Evolutionary conservation across 2,888 invertebrate species (phyloP), one percentile per base, ranked within the genome.

Genomic region (Dyspetes luteomarginatus): DNA sequence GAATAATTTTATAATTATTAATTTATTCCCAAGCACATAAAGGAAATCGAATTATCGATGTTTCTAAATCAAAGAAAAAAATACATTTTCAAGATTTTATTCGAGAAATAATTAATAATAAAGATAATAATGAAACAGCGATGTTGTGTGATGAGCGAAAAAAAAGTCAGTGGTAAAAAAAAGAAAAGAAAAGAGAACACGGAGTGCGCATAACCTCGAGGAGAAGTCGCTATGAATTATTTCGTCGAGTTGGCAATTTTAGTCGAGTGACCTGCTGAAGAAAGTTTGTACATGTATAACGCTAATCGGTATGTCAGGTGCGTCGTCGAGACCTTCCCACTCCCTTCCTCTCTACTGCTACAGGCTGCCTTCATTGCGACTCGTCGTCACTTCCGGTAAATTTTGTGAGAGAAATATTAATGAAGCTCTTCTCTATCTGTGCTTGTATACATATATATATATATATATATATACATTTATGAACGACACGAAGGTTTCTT

Each of bases 191-290:
- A 36, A 30, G 41, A 45, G 19, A 45, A 68, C 24, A 48, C 15
- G 62, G 12, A 22, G 26, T 22, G 48, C 26, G 24, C 15, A 30
- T 19, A 45, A 65, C 45, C 64, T 65, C 64, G 55, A 55, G 28
- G 45, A 30, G 36, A 43, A 56, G 45, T 56, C 45, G 45, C 55
- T 68, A 77, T 81, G 69, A 81, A 81, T 69, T 78, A 81, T 81
- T 81, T 78, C 68, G 58, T 78, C 58, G 76, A 68, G 76, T 67
- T 72, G 55, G 72, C 17, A 69, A 73, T 73, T 78, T 55, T 67
- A 78, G 69, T 78, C 81, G 69, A 81, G 81, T 81, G 81, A 81
- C 81, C 81, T 64, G 81, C 81, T 73, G 73, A 74, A 74, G 81
- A 81, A 81, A 81, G 78, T 81, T 77, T 69, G 68, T 78, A 73